Evolutionary conservation across 2,888 invertebrate species (phyloP), one percentile per base, ranked within the genome.

Genomic region (Cerceris ruficornis): DNA sequence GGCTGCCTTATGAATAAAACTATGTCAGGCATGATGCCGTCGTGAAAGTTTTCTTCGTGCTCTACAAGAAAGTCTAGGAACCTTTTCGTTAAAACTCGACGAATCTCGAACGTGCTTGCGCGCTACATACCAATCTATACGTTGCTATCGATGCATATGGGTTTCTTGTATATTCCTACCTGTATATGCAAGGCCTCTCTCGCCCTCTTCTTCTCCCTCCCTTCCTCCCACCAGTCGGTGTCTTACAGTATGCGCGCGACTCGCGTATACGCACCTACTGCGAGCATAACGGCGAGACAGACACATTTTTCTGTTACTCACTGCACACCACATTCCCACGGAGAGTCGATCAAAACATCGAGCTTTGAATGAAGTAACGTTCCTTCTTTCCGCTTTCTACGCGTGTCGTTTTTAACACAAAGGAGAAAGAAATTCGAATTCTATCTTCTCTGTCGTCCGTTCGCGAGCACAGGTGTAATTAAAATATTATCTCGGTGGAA

Each of bases 1-100:
- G 46, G 5, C 54, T 42, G 64, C 39, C 14, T 46, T 59, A 42
- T 50, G 55, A 66, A 69, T 74, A 77, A 84, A 88, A 87, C 86
- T 87, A 86, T 88, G 88, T 87, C 87, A 85, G 81, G 76, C 83
- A 75, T 76, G 67, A 77, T 80, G 52, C 50, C 67, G 41, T 60
- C 70, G 60, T 59, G 73, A 80, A 69, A 73, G 71, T 76, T 65
- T 52, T 59, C 59, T 58, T 75, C 67, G 9, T 60, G 61, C 54
- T 49, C 55, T 17, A 52, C 39, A 42, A 17, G 15, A 52, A 49
- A 59, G 49, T 54, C 76, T 69, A 78, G 49, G 68, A 77, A 66
- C 67, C 50, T 69, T 64, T 71, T 64, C 81, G 62, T 68, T 57
- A 59, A 75, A 75, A 58, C 46, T 66, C 14, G 54, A 41, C 8